phyloP scores from a whole-genome alignment of 2,113 vertebrate genomes.

The Tachysurus vachellii region DNA sequence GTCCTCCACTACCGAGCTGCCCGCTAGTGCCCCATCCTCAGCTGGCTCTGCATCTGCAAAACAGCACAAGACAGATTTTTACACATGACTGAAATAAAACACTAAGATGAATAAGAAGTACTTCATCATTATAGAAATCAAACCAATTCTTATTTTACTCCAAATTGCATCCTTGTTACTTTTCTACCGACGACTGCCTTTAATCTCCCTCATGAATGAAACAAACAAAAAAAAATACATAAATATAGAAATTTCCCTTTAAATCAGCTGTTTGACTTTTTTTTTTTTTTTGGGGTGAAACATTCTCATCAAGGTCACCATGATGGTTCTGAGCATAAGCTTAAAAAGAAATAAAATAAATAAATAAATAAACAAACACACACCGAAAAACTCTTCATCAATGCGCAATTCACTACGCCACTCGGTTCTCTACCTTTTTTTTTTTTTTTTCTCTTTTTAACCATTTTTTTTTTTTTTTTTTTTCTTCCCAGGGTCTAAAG shows the following conservation, averaged over 20 bases:
- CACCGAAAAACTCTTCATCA: slow-evolving; percentile 25
- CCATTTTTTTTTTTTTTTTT: slow-evolving; percentile 68
- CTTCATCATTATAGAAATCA: neutral
- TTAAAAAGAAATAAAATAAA: neutral
- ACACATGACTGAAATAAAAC: neutral
- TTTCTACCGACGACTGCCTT: neutral
- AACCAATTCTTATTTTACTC: neutral
- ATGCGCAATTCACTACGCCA: slow-evolving; percentile 27
- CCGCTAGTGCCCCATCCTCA: slow-evolving; percentile 85
- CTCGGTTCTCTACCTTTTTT: slow-evolving; percentile 59
- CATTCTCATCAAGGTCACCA: neutral
- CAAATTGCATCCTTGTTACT: neutral
- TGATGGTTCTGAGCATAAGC: neutral
- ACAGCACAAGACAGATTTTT: slow-evolving; percentile 37
- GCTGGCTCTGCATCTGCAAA: slow-evolving; percentile 88
- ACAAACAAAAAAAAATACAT: neutral
- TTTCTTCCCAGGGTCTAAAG: slow-evolving; percentile 67
- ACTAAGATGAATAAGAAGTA: neutral
- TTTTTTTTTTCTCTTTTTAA: slow-evolving; percentile 52
- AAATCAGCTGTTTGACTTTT: slow-evolving; percentile 37
- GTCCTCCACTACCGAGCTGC: slow-evolving; percentile 88
- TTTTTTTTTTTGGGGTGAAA: slow-evolving; percentile 31
- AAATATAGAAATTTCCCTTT: neutral
- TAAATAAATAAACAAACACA: neutral
- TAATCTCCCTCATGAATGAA: neutral